Conservation (phyloP, 2,113 vertebrate genomes). For the Seriola aureovittata region DNA sequence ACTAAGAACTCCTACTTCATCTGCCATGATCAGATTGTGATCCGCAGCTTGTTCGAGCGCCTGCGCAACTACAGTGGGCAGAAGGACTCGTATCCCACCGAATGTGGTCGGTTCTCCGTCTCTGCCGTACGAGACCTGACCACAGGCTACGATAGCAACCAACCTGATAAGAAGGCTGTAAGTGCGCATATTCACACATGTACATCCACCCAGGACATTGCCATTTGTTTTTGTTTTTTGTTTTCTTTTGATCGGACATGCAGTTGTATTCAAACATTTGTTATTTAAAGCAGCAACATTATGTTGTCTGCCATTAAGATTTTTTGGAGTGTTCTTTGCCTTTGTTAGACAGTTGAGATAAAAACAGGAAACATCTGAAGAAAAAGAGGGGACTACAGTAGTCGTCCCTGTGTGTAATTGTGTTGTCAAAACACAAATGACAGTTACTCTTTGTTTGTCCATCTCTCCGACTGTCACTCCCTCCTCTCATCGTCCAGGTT, state of each 20-base stretch:
- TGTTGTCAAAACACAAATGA: not conserved
- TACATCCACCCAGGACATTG: not conserved
- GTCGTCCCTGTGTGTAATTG: too few relatives aligned
- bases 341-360: not conserved
- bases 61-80: slow-evolving; percentile 89
- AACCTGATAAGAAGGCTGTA: slow-evolving; percentile 92
- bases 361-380: not conserved
- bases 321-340: not conserved
- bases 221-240: not conserved
- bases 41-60: slow-evolving; percentile 89
- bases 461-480: not conserved
- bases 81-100: slow-evolving; percentile 87
- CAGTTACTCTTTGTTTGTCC: not conserved
- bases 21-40: slow-evolving; percentile 91
- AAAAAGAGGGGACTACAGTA: too few relatives aligned
- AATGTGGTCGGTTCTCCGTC: slow-evolving; percentile 90
- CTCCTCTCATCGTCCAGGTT: slow-evolving; percentile 82
- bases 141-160: slow-evolving; percentile 93
- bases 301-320: not conserved
- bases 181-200: slow-evolving; percentile 60
- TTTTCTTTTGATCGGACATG: not conserved
- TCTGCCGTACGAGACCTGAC: slow-evolving; percentile 92
- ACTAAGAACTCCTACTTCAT: slow-evolving; percentile 97
- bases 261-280: not conserved
- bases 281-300: not conserved